Base-by-base conservation (phyloP, 2,113 vertebrate genomes). In the Pollimyrus isidori region DNA sequence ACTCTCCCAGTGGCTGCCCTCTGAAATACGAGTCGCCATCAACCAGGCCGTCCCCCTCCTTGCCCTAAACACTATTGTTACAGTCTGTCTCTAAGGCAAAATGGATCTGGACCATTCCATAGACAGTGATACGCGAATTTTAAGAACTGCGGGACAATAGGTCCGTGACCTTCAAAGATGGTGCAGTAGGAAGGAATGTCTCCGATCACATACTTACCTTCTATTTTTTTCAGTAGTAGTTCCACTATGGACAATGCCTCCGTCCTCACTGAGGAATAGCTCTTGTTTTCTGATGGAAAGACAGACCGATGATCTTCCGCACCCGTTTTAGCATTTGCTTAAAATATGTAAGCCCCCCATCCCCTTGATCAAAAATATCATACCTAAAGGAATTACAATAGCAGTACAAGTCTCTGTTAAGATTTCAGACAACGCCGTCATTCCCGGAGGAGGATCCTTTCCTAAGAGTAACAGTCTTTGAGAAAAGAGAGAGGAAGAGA, bases 171-270 rank as follows among this genome's bases (percentile, higher is more conserved):
- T 26, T 30, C n/a, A 69, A 69, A 13, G 10, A 13, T 4, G 73
- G 73, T 4, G 17, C 73, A 42, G 30, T 80, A 17, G 4, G 73
- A 39, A 80, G 13, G 17, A 39, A 30, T 2, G 3, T 30, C 35
- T 30, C 4, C 69, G 0, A 4, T 17, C 2, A 50, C 15, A n/a
- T 11, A n/a, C 94, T 95, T 92, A 99, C 98, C 98, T 95, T 97
- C 96, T 87, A 97, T 96, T 95, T 94, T 97, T 93, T 96, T 96
- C 53, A 99, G 95, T 30, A 99, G 95, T 87, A 99, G 93, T 50
- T 99, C 96, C 95, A 99, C 95, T 89, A 99, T 97, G 58, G 96
- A 96, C 94, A 99, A 95, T 89, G 97, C 98, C 93, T 99, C 98
- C 30, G 97, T 97, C 95, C 98, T 96, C 94, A 99, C 95, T 91